phyloP scores from a whole-genome alignment of 2,113 vertebrate species.

The Nothoprocta perdicaria region DNA sequence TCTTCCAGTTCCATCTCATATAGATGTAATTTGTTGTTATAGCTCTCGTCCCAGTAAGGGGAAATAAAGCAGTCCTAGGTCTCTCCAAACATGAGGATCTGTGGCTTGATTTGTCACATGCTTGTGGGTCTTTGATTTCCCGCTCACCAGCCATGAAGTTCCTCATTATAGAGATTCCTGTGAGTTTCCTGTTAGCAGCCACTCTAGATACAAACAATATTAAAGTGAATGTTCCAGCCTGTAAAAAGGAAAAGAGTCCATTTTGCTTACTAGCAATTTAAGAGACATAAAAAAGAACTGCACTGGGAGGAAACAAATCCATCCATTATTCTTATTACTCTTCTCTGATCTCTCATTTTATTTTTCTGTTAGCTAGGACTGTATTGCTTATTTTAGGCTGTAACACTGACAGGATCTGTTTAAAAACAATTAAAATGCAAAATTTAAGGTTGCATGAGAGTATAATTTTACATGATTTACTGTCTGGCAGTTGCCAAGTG shows the following conservation, averaged over 20 bases:
- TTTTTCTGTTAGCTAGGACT: constrained; percentile 45
- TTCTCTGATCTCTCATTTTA: constrained; percentile 44
- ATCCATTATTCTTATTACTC: constrained; percentile 20
- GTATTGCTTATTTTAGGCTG: constrained; percentile 35
- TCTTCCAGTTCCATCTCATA: neutral
- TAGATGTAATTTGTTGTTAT: neutral
- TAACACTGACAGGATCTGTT: constrained; percentile 38
- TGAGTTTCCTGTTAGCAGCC: neutral
- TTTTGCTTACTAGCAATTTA: constrained; percentile 7
- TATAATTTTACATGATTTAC: constrained; percentile 66
- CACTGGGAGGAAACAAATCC: constrained; percentile 17
- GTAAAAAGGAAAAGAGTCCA: fast-evolving
- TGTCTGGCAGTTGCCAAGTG: constrained; percentile 31
- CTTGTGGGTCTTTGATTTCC: neutral
- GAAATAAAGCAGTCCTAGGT: neutral
- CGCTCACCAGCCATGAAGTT: neutral
- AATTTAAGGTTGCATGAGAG: constrained; percentile 44
- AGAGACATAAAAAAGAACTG: constrained; percentile 27
- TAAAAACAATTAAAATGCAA: constrained; percentile 72
- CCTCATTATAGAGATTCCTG: neutral
- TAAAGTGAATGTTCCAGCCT: fast-evolving
- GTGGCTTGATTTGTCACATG: neutral
- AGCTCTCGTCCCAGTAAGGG: neutral
- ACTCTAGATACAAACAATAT: neutral
- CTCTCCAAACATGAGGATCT: neutral